A percentile compares a stretch with the other conserved stretches of the same genome.
Evolutionary conservation across 2,113 vertebrate species (phyloP).

Genomic region (Salvelinus sp.): DNA sequence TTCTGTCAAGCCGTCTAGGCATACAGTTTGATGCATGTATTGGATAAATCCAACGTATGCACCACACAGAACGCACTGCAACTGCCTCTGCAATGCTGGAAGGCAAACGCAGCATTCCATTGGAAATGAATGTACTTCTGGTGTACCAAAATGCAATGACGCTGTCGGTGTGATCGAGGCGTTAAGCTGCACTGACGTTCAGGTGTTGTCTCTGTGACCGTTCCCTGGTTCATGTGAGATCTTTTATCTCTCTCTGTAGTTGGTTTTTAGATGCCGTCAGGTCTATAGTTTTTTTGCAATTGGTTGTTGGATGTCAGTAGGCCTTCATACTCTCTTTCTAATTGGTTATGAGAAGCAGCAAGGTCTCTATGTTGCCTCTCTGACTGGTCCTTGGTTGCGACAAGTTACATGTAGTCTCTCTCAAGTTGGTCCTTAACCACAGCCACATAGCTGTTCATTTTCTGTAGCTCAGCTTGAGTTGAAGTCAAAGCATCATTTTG

Average conservation of each 20-base stretch:
- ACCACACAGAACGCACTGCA: too few species aligned
- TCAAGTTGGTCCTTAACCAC: conserved; percentile 3
- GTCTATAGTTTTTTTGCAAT: conserved; percentile 9
- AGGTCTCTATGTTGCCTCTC: not conserved
- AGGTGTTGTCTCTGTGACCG: not conserved
- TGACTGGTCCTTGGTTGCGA: not conserved
- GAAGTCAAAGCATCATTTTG: not conserved
- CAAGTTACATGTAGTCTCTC: conserved; percentile 1
- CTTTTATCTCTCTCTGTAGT: not conserved
- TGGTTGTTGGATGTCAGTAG: not conserved
- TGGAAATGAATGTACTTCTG: too few species aligned
- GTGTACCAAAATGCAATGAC: too few species aligned
- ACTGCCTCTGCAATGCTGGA: too few species aligned
- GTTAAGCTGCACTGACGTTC: not conserved
- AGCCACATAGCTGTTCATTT: not conserved
- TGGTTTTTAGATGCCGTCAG: not conserved
- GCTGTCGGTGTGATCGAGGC: too few species aligned
- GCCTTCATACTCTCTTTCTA: conserved; percentile 2
- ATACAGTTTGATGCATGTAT: too few species aligned
- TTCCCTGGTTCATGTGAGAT: not conserved
- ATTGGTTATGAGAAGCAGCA: conserved; percentile 1
- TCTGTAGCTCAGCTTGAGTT: not conserved
- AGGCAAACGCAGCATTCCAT: too few species aligned
- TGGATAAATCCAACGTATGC: too few species aligned
- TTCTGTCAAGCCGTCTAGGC: too few species aligned